phyloP scores from a whole-genome alignment of 2,888 invertebrate species.

The Atethmia centrago region DNA sequence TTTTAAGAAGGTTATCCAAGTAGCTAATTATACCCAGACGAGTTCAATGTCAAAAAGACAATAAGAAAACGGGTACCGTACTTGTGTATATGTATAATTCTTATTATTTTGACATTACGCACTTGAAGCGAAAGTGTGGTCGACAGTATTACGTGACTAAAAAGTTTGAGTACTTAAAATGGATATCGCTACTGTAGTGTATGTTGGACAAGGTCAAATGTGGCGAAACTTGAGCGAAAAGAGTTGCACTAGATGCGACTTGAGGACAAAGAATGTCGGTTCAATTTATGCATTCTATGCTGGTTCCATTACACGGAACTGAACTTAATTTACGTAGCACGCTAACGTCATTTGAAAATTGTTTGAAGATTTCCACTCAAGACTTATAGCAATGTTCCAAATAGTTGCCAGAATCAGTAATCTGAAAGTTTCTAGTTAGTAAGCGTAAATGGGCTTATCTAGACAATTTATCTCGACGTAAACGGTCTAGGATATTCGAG shows the following conservation, averaged over 20 bases:
- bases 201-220: constrained; percentile 80
- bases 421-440: constrained; percentile 37
- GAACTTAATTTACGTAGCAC: constrained; percentile 4
- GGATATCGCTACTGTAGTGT: constrained; percentile 69
- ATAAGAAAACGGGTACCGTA: constrained; percentile 52
- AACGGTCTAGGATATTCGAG: constrained; percentile 63
- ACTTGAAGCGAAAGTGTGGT: constrained; percentile 78
- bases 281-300: constrained; percentile 25
- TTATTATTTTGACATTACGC: constrained; percentile 72
- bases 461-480: constrained; percentile 55
- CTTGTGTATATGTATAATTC: constrained; percentile 61
- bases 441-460: constrained; percentile 47
- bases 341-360: neutral
- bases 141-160: constrained; percentile 78
- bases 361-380: neutral
- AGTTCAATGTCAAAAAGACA: constrained; percentile 76
- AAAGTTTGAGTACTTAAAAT: constrained; percentile 71
- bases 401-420: neutral
- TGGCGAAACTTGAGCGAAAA: constrained; percentile 71
- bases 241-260: constrained; percentile 69
- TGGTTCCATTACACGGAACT: constrained; percentile 17
- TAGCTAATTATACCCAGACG: constrained; percentile 43
- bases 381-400: neutral
- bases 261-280: constrained; percentile 36
- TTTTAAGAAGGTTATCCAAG: constrained; percentile 50